Evolutionary conservation across 2,797 vertebrate species (phyloP).

Genomic region (Denticeps clupeoides): DNA sequence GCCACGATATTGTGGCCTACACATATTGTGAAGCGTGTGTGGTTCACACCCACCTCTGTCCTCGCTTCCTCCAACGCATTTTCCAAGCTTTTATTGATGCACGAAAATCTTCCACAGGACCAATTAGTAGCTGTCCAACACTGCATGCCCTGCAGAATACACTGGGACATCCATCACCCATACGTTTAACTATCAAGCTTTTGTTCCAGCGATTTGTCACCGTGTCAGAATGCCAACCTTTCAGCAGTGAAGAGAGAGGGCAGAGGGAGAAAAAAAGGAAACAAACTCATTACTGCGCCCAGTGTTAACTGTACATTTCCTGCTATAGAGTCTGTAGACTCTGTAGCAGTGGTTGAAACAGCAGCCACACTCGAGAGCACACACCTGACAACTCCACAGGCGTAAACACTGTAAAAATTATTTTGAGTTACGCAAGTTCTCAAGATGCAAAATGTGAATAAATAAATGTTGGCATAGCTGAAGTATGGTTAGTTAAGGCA

Average conservation of each 20-base stretch:
- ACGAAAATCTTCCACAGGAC: constrained; percentile 63
- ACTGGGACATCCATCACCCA: constrained; percentile 69
- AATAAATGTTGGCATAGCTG: too few relatives aligned
- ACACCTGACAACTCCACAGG: too few relatives aligned
- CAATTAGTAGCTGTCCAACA: constrained; percentile 62
- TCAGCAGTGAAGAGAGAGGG: constrained; percentile 55
- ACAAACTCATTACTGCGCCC: neutral
- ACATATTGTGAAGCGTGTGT: too few relatives aligned
- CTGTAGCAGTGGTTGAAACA: too few relatives aligned
- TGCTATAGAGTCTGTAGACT: too few relatives aligned
- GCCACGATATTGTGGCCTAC: too few relatives aligned
- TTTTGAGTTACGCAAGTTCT: too few relatives aligned
- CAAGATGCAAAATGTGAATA: too few relatives aligned
- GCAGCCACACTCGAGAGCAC: too few relatives aligned
- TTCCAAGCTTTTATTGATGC: constrained; percentile 67
- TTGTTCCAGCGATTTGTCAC: constrained; percentile 69
- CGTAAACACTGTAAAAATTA: too few relatives aligned
- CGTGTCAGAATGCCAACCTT: constrained; percentile 56
- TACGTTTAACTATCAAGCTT: constrained; percentile 73
- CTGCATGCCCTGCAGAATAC: constrained; percentile 56
- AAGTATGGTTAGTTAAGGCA: too few relatives aligned
- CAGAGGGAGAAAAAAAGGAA: neutral
- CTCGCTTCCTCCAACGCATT: constrained; percentile 35
- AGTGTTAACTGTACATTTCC: neutral
- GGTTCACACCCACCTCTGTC: neutral